Evolutionary conservation across 2,113 vertebrate species (phyloP).

Genomic region (Perca flavescens): DNA sequence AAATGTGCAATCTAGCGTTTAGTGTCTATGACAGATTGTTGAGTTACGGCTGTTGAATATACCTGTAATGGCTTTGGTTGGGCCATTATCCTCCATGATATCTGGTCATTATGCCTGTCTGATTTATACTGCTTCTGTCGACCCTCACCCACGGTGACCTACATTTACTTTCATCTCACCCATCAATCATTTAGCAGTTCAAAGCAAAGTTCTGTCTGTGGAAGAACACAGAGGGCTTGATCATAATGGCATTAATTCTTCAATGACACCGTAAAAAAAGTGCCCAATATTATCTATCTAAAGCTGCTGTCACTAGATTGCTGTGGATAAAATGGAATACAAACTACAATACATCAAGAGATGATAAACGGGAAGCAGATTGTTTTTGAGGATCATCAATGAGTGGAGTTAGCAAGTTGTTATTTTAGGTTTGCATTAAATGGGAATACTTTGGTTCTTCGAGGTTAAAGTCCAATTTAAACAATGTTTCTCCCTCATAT

Average conservation of each 20-base stretch:
- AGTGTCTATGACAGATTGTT: constrained; percentile 41
- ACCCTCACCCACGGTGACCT: constrained; percentile 75
- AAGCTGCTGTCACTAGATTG: constrained; percentile 9
- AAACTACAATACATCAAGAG: constrained; percentile 20
- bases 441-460: constrained; percentile 35
- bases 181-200: constrained; percentile 80
- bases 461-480: constrained; percentile 31
- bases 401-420: constrained; percentile 33
- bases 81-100: constrained; percentile 75
- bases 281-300: constrained; percentile 7
- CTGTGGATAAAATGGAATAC: constrained; percentile 36
- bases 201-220: constrained; percentile 75
- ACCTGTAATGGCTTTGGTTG: constrained; percentile 65
- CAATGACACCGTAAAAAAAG: constrained; percentile 39
- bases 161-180: constrained; percentile 79
- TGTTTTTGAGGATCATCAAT: constrained; percentile 36
- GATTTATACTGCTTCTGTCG: constrained; percentile 73
- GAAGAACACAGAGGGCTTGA: constrained; percentile 56
- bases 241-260: constrained; percentile 73
- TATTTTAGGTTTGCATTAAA: background rate
- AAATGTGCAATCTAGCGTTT: constrained; percentile 50
- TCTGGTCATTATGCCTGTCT: constrained; percentile 70
- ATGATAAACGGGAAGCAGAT: constrained; percentile 16
- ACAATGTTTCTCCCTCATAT: constrained; percentile 23
- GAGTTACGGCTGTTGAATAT: constrained; percentile 60